Evolutionary conservation across 1,140 invertebrate genomes (phyloP), one percentile per base, ranked within the genome.

Genomic region (Pinna nobilis): DNA sequence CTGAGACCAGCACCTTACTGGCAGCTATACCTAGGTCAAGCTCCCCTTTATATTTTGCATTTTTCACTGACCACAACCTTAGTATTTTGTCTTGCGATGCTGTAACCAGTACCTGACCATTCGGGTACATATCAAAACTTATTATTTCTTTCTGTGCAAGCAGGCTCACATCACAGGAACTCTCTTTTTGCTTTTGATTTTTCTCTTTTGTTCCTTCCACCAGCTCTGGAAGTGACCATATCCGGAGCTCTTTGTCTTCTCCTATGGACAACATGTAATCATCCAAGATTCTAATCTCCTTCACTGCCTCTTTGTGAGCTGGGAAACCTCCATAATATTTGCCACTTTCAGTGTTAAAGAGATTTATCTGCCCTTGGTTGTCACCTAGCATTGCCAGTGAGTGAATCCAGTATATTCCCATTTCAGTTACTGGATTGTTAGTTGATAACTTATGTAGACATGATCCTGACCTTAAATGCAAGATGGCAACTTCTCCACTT

Each of bases 351-450:
- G 49, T 32, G 41, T 78, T 76, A 57, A 76, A 84, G 23, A 83
- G 11, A 30, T 35, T 63, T 13, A 84, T 71, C 11, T 67, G 50
- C 20, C 81, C 78, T n/a, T 67, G 61, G 6, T 47, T 15, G 33
- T 81, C 75, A 15, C 78, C 74, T 39, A 83, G n/a, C 11, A 84
- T 28, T 11, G 74, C 73, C 11, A 70, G 25, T 35, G 71, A 47
- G 30, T 79, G 44, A 32, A 77, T 76, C 78, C 83, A 83, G 23
- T 59, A 41, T 23, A 83, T 55, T 25, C 61, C 57, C 41, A 79
- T 63, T n/a, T 47, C 55, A 28, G 64, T 44, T 15, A 74, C 41
- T 30, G 41, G 61, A 18, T 75, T 70, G 23, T 65, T 59, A 11
- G 50, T 57, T 28, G 28, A 25, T 13, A 75, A 32, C 1, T 70